These are phyloP conservation scores for Campaea margaritaria DNA, from an alignment of 2,888 invertebrate genomes.

Conservation along the genomic window DNA sequence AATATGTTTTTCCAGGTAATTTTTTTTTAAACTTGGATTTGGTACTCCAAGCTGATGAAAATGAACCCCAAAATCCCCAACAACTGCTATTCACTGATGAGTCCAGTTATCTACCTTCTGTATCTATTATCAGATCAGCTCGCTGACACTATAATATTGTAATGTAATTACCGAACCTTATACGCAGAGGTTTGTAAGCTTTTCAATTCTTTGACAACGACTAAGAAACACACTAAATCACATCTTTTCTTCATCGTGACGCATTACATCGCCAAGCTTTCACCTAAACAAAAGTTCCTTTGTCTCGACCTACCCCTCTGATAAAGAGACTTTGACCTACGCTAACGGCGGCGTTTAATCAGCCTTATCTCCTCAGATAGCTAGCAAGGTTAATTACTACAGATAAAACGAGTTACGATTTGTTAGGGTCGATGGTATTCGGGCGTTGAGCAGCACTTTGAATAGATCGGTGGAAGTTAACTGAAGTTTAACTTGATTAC, in stretches of 20 bases:
- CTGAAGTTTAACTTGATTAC: conserved; percentile 7
- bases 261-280: conserved; percentile 9
- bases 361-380: conserved; percentile 51
- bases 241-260: conserved; percentile 9
- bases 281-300: conserved; percentile 29
- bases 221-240: neutral
- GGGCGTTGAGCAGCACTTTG: conserved; percentile 28
- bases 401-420: conserved; percentile 53
- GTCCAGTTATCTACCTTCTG: too few relatives aligned
- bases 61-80: too few relatives aligned
- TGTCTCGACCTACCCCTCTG: conserved; percentile 44
- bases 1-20: too few relatives aligned
- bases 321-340: conserved; percentile 52
- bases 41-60: too few relatives aligned
- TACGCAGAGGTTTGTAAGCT: too few relatives aligned
- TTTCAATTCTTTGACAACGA: too few relatives aligned
- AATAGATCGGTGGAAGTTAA: conserved; percentile 24
- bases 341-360: conserved; percentile 49
- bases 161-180: too few relatives aligned
- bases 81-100: too few relatives aligned
- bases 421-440: conserved; percentile 43
- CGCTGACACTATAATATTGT: too few relatives aligned
- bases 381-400: conserved; percentile 55
- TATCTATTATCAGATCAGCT: too few relatives aligned
- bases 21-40: too few relatives aligned